Evolutionary conservation across 1,140 invertebrate genomes (phyloP).

Genomic region (Drosophila mauritiana): DNA sequence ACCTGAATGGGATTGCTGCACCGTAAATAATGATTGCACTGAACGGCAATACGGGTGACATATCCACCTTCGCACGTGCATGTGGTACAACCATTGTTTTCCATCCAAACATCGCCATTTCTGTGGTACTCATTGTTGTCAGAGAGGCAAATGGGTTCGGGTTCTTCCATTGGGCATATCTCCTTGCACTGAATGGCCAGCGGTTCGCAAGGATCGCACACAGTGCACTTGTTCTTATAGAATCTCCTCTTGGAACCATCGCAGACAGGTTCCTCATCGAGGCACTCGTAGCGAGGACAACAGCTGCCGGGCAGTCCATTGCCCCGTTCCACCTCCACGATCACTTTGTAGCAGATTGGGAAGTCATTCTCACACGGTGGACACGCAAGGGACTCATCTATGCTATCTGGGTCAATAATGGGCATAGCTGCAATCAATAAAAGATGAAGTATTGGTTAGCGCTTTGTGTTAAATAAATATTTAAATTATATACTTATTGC

Average conservation of each 20-base stretch:
- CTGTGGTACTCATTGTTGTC: slow-evolving; percentile 17
- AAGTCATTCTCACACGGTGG: slow-evolving; percentile 32
- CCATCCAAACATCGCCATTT: slow-evolving; percentile 44
- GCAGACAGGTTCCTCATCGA: slow-evolving; percentile 34
- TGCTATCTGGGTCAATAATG: slow-evolving; percentile 9
- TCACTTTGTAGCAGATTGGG: slow-evolving; percentile 40
- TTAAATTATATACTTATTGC: too few relatives aligned
- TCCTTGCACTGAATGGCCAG: slow-evolving; percentile 4
- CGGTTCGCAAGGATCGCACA: slow-evolving; percentile 53
- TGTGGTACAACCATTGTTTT: slow-evolving; percentile 41
- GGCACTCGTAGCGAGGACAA: slow-evolving; percentile 58
- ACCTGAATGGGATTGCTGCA: slow-evolving; percentile 43
- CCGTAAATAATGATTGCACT: slow-evolving; percentile 21
- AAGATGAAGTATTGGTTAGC: not conserved
- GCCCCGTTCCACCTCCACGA: slow-evolving; percentile 37
- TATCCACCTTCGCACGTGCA: slow-evolving; percentile 48
- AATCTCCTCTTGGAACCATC: slow-evolving; percentile 16
- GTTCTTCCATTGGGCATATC: not conserved
- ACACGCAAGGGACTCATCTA: slow-evolving; percentile 10
- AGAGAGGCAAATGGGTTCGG: slow-evolving; percentile 29
- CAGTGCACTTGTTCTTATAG: slow-evolving; percentile 46
- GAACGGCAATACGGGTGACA: not conserved
- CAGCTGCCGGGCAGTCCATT: slow-evolving; percentile 59
- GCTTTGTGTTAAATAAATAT: not conserved
- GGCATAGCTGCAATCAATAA: slow-evolving; percentile 12